These are phyloP conservation scores for Canis aureus DNA, from an alignment of 2,113 vertebrate genomes.

Conservation along the genomic window DNA sequence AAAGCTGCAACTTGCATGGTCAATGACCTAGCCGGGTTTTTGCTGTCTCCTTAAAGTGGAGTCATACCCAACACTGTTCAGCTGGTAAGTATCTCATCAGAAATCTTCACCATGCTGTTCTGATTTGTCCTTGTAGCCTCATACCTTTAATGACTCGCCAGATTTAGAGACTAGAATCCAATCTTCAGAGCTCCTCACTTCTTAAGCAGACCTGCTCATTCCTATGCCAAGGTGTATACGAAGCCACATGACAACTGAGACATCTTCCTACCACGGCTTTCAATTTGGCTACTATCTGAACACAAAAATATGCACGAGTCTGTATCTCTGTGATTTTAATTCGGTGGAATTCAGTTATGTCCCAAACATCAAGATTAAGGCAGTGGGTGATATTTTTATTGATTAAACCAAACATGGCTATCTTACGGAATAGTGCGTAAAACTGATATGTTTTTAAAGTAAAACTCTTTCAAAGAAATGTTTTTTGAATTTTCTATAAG, in stretches of 20 bases:
- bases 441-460: neutral
- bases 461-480: neutral
- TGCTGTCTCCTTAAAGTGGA: neutral
- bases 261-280: neutral
- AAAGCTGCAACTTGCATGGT: neutral
- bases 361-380: neutral
- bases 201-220: neutral
- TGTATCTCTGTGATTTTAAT: neutral
- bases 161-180: neutral
- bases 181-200: neutral
- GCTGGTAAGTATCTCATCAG: neutral
- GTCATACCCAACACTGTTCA: neutral
- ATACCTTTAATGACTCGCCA: neutral
- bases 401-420: neutral
- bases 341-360: neutral
- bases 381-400: neutral
- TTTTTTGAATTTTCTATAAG: neutral
- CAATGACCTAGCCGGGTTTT: neutral
- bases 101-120: neutral
- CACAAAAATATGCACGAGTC: neutral
- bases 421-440: neutral
- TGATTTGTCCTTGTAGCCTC: neutral
- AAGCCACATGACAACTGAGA: neutral
- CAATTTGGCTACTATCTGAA: neutral
- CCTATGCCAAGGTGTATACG: neutral